A percentile compares a stretch with the other conserved stretches of the same genome.
phyloP scores from a whole-genome alignment of 2,888 invertebrate species.

The Creontiades dilutus region DNA sequence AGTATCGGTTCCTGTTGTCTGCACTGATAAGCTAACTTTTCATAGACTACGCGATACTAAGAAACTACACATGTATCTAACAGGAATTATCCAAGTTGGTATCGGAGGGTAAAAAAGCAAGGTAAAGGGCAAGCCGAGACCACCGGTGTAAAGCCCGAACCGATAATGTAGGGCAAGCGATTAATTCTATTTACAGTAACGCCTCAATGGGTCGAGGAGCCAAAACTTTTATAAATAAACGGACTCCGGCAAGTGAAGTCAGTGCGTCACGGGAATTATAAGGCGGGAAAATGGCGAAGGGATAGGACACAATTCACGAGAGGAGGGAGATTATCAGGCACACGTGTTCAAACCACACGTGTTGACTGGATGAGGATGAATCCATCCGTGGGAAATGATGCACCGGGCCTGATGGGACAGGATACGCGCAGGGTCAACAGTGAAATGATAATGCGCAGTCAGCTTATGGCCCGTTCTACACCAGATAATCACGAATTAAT shows the following conservation, averaged over 20 bases:
- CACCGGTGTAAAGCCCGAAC: conserved; percentile 43
- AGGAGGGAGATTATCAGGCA: conserved; percentile 7
- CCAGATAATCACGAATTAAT: too few relatives aligned
- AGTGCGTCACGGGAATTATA: conserved; percentile 59
- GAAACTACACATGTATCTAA: too few relatives aligned
- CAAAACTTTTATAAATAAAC: conserved; percentile 70
- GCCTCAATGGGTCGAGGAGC: conserved; percentile 69
- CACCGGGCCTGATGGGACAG: not conserved
- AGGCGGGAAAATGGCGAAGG: conserved; percentile 50
- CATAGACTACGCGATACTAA: too few relatives aligned
- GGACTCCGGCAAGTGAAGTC: conserved; percentile 48
- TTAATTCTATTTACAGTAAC: conserved; percentile 70
- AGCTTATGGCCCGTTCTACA: too few relatives aligned
- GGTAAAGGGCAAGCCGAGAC: conserved; percentile 54
- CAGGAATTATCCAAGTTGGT: too few relatives aligned
- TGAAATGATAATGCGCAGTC: too few relatives aligned
- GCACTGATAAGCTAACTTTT: too few relatives aligned
- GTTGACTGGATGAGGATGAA: not conserved
- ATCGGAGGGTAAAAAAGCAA: not conserved
- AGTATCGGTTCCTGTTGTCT: too few relatives aligned
- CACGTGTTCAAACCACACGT: conserved; percentile 20
- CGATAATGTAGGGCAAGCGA: conserved; percentile 69
- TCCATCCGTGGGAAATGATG: conserved; percentile 45
- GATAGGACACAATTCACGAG: not conserved
- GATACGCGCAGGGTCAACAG: too few relatives aligned